Evolutionary conservation across 2,797 vertebrate species (phyloP), one percentile per base, ranked within the genome.

Genomic region (Labroides dimidiatus): DNA sequence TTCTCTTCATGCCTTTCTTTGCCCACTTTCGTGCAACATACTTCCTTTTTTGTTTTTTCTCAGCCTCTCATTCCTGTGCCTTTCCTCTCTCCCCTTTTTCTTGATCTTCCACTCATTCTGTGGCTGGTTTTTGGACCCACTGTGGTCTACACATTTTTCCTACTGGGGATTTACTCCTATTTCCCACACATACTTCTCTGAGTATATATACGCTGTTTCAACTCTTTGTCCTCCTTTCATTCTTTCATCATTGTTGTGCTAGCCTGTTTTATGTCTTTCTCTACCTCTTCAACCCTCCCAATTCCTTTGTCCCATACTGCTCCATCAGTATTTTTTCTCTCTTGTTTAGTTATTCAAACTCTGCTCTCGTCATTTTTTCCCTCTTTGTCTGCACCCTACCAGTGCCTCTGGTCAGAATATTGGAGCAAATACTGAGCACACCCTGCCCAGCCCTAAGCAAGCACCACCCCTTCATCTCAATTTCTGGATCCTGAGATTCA

Each of bases 1-100:
- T 77, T 79, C 33, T 45, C 48, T 9, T 36, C 77, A 84, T 86
- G 84, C 73, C 62, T 69, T 33, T 62, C 54, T 51, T 43, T 67
- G 10, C 67, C 8, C 1, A 33, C 30, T 33, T 69, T 27, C 30
- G 39, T 44, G 4, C 5, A 23, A 21, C 10, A 1, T 48, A 48
- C 51, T 41, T 37, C 16, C 23, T 54, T 69, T 24, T 60, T 42
- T 41, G 20, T 12, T 36, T 42, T 27, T 17, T 21, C n/a, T 19
- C 13, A 9, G 17, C n/a, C 36, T 19, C 49, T 61, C 7, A 24
- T 60, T 55, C 8, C 20, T 39, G 2, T 23, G 19, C 10, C 52
- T 27, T 13, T 0, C 50, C 10, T 30, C 6, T 2, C 13, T 41
- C 6, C 6, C 6, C 21, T 50, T 33, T 45, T 21, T 14, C 12